Evolutionary conservation across 2,888 invertebrate genomes (phyloP).

Genomic region (Aplocera efformata): DNA sequence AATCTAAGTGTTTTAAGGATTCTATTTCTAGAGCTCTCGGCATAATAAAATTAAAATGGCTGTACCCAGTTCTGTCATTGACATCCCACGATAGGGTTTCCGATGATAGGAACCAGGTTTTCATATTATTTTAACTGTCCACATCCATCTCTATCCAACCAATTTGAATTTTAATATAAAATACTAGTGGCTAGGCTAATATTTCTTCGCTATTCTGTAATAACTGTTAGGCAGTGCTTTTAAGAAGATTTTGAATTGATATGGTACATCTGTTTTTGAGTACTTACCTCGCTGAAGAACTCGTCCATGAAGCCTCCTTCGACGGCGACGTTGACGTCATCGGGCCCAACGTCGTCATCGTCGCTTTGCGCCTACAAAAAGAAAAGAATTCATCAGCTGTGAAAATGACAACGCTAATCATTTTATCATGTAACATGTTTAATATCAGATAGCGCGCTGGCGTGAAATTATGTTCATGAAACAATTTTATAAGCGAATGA

Average conservation of each 20-base stretch:
- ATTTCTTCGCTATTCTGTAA: no score
- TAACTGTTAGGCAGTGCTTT: no score
- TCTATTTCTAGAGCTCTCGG: neutral
- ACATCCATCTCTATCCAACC: conserved; percentile 7
- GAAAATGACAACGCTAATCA: conserved; percentile 9
- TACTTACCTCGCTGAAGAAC: conserved; percentile 97
- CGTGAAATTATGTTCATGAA: conserved; percentile 1
- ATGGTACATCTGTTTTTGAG: no score
- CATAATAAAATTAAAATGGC: conserved; percentile 4
- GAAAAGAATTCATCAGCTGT: conserved; percentile 17
- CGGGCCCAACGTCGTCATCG: conserved; percentile 96
- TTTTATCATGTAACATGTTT: conserved; percentile 6
- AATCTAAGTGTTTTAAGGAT: neutral
- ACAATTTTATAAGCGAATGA: conserved; percentile 24
- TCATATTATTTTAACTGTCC: conserved; percentile 7
- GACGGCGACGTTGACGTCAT: conserved; percentile 97
- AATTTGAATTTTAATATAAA: no score
- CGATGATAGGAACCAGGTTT: conserved; percentile 9
- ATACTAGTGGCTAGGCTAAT: no score
- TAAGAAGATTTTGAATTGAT: no score
- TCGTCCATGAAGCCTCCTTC: conserved; percentile 99
- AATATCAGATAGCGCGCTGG: conserved; percentile 7
- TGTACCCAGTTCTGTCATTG: conserved; percentile 4
- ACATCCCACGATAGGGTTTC: conserved; percentile 10
- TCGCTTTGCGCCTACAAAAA: conserved; percentile 95